Base-by-base conservation (phyloP, 2,888 invertebrate genomes). In the Cheilosia variabilis region DNA sequence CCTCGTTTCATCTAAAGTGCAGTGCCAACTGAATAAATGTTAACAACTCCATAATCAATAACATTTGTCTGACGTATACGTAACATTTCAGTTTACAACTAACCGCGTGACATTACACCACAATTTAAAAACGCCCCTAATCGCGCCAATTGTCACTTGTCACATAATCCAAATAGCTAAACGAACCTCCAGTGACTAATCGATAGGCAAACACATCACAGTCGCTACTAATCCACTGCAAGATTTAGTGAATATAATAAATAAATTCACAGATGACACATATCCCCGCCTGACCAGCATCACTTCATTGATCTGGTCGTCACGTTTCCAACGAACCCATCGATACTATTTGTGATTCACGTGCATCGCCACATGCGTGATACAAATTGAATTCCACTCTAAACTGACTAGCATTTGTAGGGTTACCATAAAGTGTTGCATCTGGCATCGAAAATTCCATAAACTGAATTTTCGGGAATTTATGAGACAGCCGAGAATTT, bases 61-160 rank as follows among this genome's bases (percentile, higher is more conserved):
- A 65, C 65, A 52, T 65, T 65, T 65, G 47, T 41, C n/a, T 19
- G 5, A 7, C 47, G 10, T 31, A 6, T 27, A 43, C 55, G 19
- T 45, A 31, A 66, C 63, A 71, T 71, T 78, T 63, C 13, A 19
- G 37, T 58, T 53, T 19, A 37, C 50, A 66, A 41, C 15, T 17
- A 34, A 71, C 47, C 52, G 22, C 19, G 47, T 71, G 62, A 71
- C 65, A 79, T 73, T 79, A 73, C 65, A 79, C 65, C 34, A 79
- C 50, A 58, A 9, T 34, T 24, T 63, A 31, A 7, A 41, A 65
- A 77, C 65, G 63, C 69, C 69, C 45, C 63, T 76, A 52, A 52
- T 22, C 71, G 10, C 24, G 4, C 7, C 24, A 47, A 17, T 47
- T 19, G 47, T 58, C 43, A 17, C 24, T 47, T 63, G 57, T 71